phyloP scores from a whole-genome alignment of 2,113 vertebrate species.

The Sminthopsis crassicaudata region DNA sequence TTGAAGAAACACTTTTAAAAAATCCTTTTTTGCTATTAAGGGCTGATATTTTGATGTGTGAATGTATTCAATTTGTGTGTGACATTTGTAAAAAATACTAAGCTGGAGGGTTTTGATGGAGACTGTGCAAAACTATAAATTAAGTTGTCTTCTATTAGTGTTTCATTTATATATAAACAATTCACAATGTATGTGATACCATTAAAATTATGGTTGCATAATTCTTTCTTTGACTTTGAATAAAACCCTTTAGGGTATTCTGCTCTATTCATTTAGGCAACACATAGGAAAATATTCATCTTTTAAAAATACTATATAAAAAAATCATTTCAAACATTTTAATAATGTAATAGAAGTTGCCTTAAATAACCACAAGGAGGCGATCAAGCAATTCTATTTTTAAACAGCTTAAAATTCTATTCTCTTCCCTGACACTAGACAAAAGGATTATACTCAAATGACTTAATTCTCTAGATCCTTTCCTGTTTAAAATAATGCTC shows the following conservation, averaged over 20 bases:
- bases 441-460: not conserved
- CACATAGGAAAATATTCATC: conserved; percentile 5
- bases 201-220: conserved; percentile 74
- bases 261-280: conserved; percentile 31
- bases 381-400: not conserved
- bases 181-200: conserved; percentile 63
- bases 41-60: conserved; percentile 32
- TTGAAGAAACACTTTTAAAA: conserved; percentile 27
- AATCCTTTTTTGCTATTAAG: conserved; percentile 36
- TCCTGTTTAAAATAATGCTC: not conserved
- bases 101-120: conserved; percentile 66
- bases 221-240: conserved; percentile 72
- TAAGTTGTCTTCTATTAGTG: conserved; percentile 62
- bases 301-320: not conserved
- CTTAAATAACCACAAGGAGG: conserved; percentile 12
- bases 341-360: conserved; percentile 1
- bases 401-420: not conserved
- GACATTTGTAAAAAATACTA: conserved; percentile 58
- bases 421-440: not conserved
- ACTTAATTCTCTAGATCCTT: not conserved
- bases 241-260: conserved; percentile 42
- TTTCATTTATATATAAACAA: conserved; percentile 58
- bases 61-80: not conserved
- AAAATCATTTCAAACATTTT: not conserved
- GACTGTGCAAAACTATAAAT: conserved; percentile 42